Evolutionary conservation across 1,140 invertebrate genomes (phyloP).

Genomic region (Lucilia sericata): DNA sequence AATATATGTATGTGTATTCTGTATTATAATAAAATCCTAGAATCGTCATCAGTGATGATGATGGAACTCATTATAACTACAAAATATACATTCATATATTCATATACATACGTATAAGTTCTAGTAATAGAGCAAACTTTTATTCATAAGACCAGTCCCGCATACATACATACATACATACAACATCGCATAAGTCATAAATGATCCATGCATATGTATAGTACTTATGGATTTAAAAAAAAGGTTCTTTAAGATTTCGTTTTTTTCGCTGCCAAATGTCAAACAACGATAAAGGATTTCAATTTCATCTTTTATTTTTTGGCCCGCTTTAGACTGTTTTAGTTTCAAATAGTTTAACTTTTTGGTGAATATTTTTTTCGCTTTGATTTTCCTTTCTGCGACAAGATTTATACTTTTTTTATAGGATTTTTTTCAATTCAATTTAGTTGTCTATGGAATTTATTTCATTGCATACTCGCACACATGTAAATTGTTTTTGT

Average conservation of each 20-base stretch:
- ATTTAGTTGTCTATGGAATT: neutral
- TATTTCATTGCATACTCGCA: neutral
- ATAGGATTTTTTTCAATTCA: neutral
- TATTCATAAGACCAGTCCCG: neutral
- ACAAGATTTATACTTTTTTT: conserved; percentile 17
- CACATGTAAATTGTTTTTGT: conserved; percentile 11
- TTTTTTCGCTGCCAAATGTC: conserved; percentile 41
- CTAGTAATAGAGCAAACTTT: neutral
- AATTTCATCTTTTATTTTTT: conserved; percentile 37
- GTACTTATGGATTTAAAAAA: neutral
- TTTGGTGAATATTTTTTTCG: neutral
- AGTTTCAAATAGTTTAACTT: conserved; percentile 10
- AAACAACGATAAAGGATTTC: conserved; percentile 40
- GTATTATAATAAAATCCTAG: neutral
- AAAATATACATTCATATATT: conserved; percentile 18
- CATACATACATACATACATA: neutral
- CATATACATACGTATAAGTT: neutral
- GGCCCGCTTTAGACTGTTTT: neutral
- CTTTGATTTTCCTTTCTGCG: neutral
- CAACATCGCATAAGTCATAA: neutral
- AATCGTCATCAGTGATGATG: neutral
- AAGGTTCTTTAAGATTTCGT: neutral
- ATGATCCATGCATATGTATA: neutral
- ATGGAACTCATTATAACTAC: conserved; percentile 36
- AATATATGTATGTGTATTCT: neutral